Evolutionary conservation across 2,888 invertebrate genomes (phyloP).

Genomic region (Yponomeuta plumbellus): DNA sequence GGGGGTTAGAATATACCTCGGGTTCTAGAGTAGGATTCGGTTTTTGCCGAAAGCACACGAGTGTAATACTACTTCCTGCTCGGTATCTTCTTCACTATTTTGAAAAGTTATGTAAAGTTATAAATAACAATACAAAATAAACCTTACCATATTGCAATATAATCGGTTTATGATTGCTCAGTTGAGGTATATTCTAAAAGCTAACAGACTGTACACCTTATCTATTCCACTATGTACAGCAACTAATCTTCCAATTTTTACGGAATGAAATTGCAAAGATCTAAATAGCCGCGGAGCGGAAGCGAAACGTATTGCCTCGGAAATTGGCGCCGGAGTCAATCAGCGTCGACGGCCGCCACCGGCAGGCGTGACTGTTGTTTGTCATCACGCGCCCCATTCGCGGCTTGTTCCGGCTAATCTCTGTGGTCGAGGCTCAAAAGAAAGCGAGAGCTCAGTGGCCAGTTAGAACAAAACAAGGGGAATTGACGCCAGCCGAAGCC

Average conservation of each 20-base stretch:
- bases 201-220: neutral
- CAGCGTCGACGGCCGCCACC: neutral
- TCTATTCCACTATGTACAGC: neutral
- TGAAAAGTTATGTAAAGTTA: too few relatives aligned
- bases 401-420: neutral
- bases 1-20: too few relatives aligned
- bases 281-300: conserved; percentile 1
- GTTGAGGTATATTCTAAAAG: too few relatives aligned
- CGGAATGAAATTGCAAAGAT: neutral
- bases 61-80: too few relatives aligned
- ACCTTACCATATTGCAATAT: too few relatives aligned
- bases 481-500: too few relatives aligned
- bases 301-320: conserved; percentile 1
- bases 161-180: too few relatives aligned
- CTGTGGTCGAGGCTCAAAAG: neutral
- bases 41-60: too few relatives aligned
- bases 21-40: too few relatives aligned
- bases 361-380: neutral
- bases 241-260: neutral
- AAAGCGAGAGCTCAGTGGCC: neutral
- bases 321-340: conserved; percentile 2
- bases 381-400: neutral
- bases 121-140: too few relatives aligned
- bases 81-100: too few relatives aligned
- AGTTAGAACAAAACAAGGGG: too few relatives aligned